These are phyloP conservation scores for Grammomys surdaster DNA, from an alignment of 2,113 vertebrate species.

Conservation along the genomic window DNA sequence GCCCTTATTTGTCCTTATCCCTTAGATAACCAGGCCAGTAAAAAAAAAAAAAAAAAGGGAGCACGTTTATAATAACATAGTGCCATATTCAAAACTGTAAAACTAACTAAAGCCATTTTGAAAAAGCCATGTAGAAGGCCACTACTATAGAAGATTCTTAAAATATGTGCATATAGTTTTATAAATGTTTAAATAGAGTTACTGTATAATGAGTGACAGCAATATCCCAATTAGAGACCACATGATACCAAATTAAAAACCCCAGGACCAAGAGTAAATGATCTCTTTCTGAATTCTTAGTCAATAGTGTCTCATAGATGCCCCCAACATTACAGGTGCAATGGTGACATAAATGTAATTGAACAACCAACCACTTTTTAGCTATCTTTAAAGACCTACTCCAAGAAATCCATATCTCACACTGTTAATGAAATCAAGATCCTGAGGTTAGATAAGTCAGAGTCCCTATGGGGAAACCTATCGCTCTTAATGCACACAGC, in stretches of 20 bases:
- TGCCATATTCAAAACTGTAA: not conserved
- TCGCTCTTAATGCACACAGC: not conserved
- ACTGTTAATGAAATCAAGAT: not conserved
- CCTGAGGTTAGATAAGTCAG: not conserved
- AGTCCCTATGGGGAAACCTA: not conserved
- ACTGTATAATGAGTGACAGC: not conserved
- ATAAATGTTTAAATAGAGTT: not conserved
- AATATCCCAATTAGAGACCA: not conserved
- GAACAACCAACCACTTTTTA: not conserved
- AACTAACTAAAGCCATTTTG: not conserved
- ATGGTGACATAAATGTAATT: not conserved
- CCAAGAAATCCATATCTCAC: not conserved
- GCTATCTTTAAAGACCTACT: not conserved
- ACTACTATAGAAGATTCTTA: not conserved
- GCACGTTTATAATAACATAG: not conserved
- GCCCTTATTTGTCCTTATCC: not conserved
- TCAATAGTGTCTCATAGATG: not conserved
- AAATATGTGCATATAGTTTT: not conserved
- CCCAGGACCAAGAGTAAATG: not conserved
- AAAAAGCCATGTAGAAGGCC: not conserved
- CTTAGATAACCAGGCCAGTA: not conserved
- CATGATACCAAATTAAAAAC: not conserved
- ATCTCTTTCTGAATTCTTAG: not conserved
- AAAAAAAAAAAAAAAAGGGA: not conserved
- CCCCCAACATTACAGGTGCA: not conserved